phyloP scores from a whole-genome alignment of 2,888 invertebrate genomes.

The Drosophila paranaensis region DNA sequence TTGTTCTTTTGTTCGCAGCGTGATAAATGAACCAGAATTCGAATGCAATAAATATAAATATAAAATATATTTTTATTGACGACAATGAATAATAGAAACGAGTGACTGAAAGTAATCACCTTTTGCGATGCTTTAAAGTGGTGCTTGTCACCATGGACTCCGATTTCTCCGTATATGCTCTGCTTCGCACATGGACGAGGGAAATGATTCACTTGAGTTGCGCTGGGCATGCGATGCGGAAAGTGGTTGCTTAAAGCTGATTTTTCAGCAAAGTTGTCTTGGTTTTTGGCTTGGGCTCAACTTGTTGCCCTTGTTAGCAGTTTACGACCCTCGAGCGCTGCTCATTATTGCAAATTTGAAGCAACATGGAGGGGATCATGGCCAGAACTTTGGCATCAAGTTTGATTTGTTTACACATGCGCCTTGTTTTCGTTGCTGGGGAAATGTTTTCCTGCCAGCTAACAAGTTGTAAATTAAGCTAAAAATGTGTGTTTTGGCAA shows the following conservation, averaged over 20 bases:
- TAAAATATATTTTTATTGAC: background rate
- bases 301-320: constrained; percentile 63
- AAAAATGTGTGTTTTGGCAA: constrained; percentile 73
- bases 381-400: constrained; percentile 65
- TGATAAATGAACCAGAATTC: background rate
- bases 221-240: constrained; percentile 25
- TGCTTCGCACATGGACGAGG: background rate
- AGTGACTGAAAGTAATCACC: too few relatives aligned
- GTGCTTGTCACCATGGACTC: background rate
- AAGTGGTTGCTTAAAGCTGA: constrained; percentile 53
- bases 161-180: background rate
- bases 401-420: constrained; percentile 74
- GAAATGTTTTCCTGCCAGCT: constrained; percentile 67
- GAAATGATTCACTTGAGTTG: constrained; percentile 4
- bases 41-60: too few relatives aligned
- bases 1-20: too few relatives aligned
- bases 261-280: constrained; percentile 10
- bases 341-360: constrained; percentile 67
- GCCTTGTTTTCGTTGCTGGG: constrained; percentile 51
- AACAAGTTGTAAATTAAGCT: constrained; percentile 78
- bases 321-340: constrained; percentile 58
- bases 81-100: too few relatives aligned
- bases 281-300: constrained; percentile 42
- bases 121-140: background rate
- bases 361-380: constrained; percentile 29